Base-by-base conservation (phyloP, 2,888 invertebrate genomes). In the Tenthredo livida region DNA sequence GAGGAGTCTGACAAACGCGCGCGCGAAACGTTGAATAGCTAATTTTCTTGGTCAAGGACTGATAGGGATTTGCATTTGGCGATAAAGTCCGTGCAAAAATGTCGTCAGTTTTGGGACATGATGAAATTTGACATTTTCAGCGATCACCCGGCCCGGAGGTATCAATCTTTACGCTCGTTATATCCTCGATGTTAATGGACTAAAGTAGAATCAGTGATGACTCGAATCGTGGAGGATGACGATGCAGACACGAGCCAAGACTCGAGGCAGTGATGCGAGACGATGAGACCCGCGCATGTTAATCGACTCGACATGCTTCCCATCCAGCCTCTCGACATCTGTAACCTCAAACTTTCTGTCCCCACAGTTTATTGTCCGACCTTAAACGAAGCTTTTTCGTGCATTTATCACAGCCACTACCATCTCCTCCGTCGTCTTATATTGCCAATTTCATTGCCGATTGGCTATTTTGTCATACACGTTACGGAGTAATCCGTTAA, bases 261-360 rank as follows among this genome's bases (percentile, higher is more conserved):
- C 84, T 87, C 10, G n/a, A 87, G 86, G 85, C 88, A 86, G 87
- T 87, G 88, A 89, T 88, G 90, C 89, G 88, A 89, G 88, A 88
- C 88, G 86, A 17, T 37, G 86, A 86, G 88, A 89, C 87, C 88
- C 88, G 87, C 86, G 84, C 80, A 80, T 80, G 80, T 80, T 80
- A 80, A 80, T 80, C 80, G 80, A 80, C 58, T 80, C 80, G 80
- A 80, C 12, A 80, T 80, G 80, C 80, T 80, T 61, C 58, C 21
- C 61, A 80, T 80, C 40, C 77, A 54, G 7, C 29, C 54, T 54
- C 77, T 33, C 77, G 77, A 54, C 33, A 50, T 77, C 33, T 54
- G n/a, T 77, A 54, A 12, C 33, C 54, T 25, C 29, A 17, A 77
- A 77, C 29, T 77, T 77, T 54, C 54, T 54, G 77, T 77, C 77